These are phyloP conservation scores for Machimus rusticus DNA, from an alignment of 2,888 invertebrate genomes.

Conservation along the genomic window DNA sequence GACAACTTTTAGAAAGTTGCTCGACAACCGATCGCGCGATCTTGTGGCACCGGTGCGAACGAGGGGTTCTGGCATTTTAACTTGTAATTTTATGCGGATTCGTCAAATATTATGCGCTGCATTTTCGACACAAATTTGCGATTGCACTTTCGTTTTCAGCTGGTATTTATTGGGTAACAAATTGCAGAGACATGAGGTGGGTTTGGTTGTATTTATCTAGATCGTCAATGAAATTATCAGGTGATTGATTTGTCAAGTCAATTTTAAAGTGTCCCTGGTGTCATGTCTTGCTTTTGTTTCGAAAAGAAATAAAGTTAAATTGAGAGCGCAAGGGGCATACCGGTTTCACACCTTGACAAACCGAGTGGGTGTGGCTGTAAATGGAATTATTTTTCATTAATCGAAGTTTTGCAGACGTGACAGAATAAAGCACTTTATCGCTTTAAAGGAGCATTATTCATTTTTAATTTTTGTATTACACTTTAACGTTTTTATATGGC, in stretches of 20 bases:
- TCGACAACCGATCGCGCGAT: constrained; percentile 17
- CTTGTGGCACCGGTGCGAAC: not conserved
- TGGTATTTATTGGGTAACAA: not conserved
- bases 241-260: not conserved
- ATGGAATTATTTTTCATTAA: not conserved
- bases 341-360: not conserved
- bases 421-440: not conserved
- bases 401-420: not conserved
- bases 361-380: not conserved
- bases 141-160: not conserved
- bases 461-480: not conserved
- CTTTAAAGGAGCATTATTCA: not conserved
- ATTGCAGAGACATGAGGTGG: not conserved
- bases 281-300: not conserved
- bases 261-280: not conserved
- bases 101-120: not conserved
- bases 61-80: not conserved
- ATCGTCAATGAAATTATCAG: not conserved
- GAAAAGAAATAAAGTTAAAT: not conserved
- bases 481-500: not conserved
- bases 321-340: not conserved
- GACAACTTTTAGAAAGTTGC: constrained; percentile 48
- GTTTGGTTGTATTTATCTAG: not conserved
- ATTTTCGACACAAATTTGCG: not conserved
- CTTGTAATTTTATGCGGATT: not conserved